phyloP scores from a whole-genome alignment of 2,113 vertebrate genomes.

The Anguilla japonica region DNA sequence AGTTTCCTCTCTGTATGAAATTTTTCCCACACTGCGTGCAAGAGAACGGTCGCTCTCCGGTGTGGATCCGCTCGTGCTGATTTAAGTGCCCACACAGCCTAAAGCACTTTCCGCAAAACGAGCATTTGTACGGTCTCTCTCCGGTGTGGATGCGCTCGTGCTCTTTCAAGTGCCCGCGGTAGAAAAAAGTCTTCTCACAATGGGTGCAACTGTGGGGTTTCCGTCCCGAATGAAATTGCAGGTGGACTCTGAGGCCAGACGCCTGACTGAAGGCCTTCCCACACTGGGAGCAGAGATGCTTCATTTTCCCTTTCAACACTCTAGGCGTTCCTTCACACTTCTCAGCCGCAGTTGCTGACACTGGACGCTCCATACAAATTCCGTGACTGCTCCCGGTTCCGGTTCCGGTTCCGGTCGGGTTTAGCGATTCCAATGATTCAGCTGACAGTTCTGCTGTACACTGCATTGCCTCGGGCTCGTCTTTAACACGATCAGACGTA shows the following conservation, averaged over 20 bases:
- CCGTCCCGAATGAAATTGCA: conserved; percentile 68
- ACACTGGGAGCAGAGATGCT: conserved; percentile 59
- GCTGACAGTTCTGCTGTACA: not conserved
- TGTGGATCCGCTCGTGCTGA: not conserved
- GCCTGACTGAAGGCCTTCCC: conserved; percentile 70
- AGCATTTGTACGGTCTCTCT: not conserved
- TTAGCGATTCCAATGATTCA: not conserved
- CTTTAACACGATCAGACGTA: conserved; percentile 48
- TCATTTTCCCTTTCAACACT: not conserved
- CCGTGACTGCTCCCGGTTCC: not conserved
- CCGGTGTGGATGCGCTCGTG: conserved; percentile 12
- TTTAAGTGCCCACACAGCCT: conserved; percentile 10
- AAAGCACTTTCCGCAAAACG: not conserved
- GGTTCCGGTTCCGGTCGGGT: not conserved
- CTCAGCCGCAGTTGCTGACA: not conserved
- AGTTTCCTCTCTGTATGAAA: conserved; percentile 46
- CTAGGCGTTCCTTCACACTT: not conserved
- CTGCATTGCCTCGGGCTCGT: conserved; percentile 43
- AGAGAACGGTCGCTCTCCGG: not conserved
- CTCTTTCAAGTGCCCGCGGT: not conserved
- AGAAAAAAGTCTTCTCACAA: conserved; percentile 8
- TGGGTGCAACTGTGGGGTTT: conserved; percentile 62
- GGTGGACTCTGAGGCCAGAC: conserved; percentile 66
- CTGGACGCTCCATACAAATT: not conserved
- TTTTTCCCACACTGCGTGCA: conserved; percentile 51